Conservation (phyloP, 2,113 vertebrate species). For the Cynoglossus semilaevis region DNA sequence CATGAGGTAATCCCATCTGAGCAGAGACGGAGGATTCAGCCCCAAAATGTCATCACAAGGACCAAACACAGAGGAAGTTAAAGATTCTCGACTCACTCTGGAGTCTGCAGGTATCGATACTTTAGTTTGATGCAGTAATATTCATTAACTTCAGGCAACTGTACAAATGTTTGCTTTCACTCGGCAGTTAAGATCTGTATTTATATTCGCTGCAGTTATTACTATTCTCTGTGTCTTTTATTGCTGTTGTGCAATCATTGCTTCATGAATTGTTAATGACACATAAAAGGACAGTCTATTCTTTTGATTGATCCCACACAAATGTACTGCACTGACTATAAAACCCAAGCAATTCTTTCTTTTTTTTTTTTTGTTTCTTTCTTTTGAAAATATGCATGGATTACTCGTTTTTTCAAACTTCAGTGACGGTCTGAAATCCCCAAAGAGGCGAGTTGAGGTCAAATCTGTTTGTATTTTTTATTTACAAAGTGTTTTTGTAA, state of each 20-base stretch:
- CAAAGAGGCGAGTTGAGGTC: slow-evolving; percentile 33
- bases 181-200: too few species aligned
- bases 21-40: neutral
- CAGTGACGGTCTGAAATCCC: slow-evolving; percentile 31
- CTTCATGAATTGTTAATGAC: neutral
- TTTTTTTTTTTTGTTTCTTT: neutral
- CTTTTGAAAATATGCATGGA: slow-evolving; percentile 6
- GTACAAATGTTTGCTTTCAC: too few species aligned
- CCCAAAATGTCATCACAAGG: neutral
- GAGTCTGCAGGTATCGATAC: too few species aligned
- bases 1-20: neutral
- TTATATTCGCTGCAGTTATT: too few species aligned
- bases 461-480: slow-evolving; percentile 44
- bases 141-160: too few species aligned
- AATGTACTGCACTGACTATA: neutral
- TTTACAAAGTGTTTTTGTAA: slow-evolving; percentile 22
- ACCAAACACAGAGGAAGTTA: too few species aligned
- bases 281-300: neutral
- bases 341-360: neutral
- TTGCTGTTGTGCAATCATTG: too few species aligned
- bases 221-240: too few species aligned
- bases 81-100: too few species aligned
- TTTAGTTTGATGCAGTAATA: too few species aligned
- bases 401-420: slow-evolving; percentile 32
- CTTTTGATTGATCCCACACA: neutral